Conservation (phyloP, 2,888 invertebrate species). For the Oscheius onirici region DNA sequence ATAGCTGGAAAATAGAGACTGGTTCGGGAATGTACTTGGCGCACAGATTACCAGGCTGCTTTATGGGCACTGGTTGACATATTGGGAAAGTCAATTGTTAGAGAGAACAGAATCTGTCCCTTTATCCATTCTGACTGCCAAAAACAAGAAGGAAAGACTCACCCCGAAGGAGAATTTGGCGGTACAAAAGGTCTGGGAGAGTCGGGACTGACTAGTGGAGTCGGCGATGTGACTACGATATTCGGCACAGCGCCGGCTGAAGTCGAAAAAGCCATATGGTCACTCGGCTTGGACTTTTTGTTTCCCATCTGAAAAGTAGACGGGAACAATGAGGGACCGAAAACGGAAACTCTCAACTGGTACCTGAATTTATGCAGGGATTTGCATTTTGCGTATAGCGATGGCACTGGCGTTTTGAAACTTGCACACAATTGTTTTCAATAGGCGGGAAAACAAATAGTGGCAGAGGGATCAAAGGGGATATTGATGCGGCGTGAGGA, state of each 20-base stretch:
- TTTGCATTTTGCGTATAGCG: conserved; percentile 24
- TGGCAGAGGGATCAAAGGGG: too few species aligned
- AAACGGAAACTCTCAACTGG: neutral
- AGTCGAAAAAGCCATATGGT: conserved; percentile 44
- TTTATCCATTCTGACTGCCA: too few species aligned
- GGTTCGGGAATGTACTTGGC: conserved; percentile 18
- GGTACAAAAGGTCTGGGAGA: conserved; percentile 24
- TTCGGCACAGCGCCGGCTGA: conserved; percentile 28
- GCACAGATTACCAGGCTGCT: conserved; percentile 26
- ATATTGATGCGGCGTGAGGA: too few species aligned
- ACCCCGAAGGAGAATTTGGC: conserved; percentile 19
- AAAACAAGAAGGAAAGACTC: neutral
- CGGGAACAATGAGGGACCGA: neutral
- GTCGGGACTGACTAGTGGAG: conserved; percentile 24
- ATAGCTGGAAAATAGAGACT: conserved; percentile 17
- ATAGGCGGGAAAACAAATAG: too few species aligned
- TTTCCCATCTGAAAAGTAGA: conserved; percentile 38
- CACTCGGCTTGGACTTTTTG: conserved; percentile 47
- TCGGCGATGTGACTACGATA: conserved; percentile 32
- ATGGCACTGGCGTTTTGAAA: too few species aligned
- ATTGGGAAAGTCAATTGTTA: conserved; percentile 35
- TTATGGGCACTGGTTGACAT: conserved; percentile 32
- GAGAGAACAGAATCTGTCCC: too few species aligned
- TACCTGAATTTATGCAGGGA: conserved; percentile 23
- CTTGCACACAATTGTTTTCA: too few species aligned